Evolutionary conservation across 2,113 vertebrate species (phyloP), one percentile per base, ranked within the genome.

Genomic region (Eonycteris spelaea): DNA sequence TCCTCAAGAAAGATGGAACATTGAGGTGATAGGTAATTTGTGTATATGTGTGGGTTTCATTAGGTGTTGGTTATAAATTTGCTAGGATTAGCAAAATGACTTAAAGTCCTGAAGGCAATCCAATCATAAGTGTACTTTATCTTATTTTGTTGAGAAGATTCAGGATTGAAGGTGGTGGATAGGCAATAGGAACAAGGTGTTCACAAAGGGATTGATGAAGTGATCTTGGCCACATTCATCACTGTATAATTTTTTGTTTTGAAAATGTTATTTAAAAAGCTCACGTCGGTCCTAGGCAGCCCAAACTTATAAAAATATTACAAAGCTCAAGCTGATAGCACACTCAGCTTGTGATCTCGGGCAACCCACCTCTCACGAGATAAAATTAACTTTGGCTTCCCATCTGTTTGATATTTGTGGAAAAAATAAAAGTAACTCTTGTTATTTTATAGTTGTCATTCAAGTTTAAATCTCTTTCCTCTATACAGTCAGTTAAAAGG

Each of bases 361-460:
- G 43, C 26, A 67, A 2, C 53, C 61, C 38, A 28, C 11, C 40
- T 75, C 59, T 91, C 71, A 59, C 24, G 77, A 35, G 35, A 43
- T 40, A 65, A 48, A 30, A 33, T 59, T n/a, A 57, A 75, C 71
- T 35, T 83, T 71, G 85, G 26, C 59, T 67, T 73, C 40, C 40
- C 6, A 67, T 90, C 90, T 95, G 45, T 90, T 89, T 90, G 65
- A 38, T 94, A 92, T 92, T 71, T 95, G 26, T 55, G 51, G 68
- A 48, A 94, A 90, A 88, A 91, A 86, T 63, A 70, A 86, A 96
- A 80, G n/a, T 35, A 90, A 57, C 26, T 77, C 35, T 84, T 87
- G 8, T 30, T 73, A 74, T 45, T 82, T 90, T 90, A 59, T 0
- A 77, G 51, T 78, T 6, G 3, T 59, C 30, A 86, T 87, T 90